phyloP scores from a whole-genome alignment of 2,113 vertebrate species.

The Ammospiza nelsoni region DNA sequence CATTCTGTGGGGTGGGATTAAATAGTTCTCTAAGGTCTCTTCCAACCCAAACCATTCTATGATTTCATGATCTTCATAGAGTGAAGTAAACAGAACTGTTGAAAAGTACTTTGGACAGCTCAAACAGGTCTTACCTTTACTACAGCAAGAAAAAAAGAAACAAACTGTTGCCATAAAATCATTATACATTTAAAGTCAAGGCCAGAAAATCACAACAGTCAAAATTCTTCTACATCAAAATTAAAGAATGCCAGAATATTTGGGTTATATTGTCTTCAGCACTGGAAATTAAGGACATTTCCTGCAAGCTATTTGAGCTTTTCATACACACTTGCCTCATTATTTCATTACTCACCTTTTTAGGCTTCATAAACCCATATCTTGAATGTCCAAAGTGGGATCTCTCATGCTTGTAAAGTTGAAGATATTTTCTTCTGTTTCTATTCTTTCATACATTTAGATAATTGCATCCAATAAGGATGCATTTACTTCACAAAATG shows the following conservation, averaged over 20 bases:
- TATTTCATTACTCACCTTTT: constrained; percentile 28
- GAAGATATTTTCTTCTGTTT: constrained; percentile 26
- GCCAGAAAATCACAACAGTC: neutral
- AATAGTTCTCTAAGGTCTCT: neutral
- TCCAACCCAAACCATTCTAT: neutral
- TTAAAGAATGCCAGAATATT: neutral
- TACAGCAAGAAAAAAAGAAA: neutral
- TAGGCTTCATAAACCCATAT: constrained; percentile 18
- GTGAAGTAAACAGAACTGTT: neutral
- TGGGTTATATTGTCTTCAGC: neutral
- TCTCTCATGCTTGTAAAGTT: neutral
- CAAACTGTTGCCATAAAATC: neutral
- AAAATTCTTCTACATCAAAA: neutral
- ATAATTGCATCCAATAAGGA: neutral
- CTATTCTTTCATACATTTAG: neutral
- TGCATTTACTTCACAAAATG: neutral
- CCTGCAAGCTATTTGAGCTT: neutral
- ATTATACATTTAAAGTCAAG: neutral
- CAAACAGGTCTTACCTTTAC: neutral
- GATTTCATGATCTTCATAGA: neutral
- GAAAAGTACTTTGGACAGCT: neutral
- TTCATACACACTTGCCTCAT: neutral
- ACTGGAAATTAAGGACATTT: neutral
- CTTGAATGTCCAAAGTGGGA: neutral
- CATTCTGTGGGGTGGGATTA: neutral